These are phyloP conservation scores for Cotesia congregata DNA, from an alignment of 2,888 invertebrate species.

Conservation along the genomic window DNA sequence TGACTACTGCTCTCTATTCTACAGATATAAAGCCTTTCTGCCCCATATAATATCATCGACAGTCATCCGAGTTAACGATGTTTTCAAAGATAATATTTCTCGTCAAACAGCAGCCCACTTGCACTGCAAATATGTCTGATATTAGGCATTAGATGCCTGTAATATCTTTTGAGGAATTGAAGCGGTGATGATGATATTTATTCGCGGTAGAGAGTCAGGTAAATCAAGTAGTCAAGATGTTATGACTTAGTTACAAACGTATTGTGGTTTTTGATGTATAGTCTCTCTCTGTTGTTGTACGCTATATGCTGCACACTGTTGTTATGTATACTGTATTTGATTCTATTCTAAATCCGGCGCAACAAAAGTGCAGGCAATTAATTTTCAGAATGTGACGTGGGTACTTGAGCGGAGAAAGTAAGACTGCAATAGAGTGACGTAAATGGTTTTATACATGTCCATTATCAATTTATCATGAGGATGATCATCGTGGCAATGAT, in stretches of 20 bases:
- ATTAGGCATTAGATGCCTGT: neutral
- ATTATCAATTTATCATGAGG: slow-evolving; percentile 32
- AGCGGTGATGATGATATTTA: neutral
- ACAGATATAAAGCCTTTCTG: neutral
- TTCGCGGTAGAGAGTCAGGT: neutral
- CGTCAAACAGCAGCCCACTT: slow-evolving; percentile 47
- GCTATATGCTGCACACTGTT: neutral
- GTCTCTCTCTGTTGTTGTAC: neutral
- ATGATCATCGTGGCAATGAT: neutral
- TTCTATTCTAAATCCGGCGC: slow-evolving; percentile 43
- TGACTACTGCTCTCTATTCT: neutral
- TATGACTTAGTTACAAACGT: neutral
- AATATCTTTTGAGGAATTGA: neutral
- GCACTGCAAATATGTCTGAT: slow-evolving; percentile 45
- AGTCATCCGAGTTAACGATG: slow-evolving; percentile 69
- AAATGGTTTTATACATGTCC: slow-evolving; percentile 60
- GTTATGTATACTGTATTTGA: neutral
- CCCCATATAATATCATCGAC: slow-evolving; percentile 52
- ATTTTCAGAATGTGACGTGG: slow-evolving; percentile 49
- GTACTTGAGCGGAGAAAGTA: slow-evolving; percentile 26
- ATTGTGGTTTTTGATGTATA: neutral
- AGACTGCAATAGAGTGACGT: slow-evolving; percentile 45
- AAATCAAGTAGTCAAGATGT: neutral
- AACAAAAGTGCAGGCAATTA: slow-evolving; percentile 53
- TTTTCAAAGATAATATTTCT: slow-evolving; percentile 68